Percentiles rank a stretch among this genome's conserved stretches.
Conservation (phyloP, 2,888 invertebrate genomes). For the Dendrolimus houi region DNA sequence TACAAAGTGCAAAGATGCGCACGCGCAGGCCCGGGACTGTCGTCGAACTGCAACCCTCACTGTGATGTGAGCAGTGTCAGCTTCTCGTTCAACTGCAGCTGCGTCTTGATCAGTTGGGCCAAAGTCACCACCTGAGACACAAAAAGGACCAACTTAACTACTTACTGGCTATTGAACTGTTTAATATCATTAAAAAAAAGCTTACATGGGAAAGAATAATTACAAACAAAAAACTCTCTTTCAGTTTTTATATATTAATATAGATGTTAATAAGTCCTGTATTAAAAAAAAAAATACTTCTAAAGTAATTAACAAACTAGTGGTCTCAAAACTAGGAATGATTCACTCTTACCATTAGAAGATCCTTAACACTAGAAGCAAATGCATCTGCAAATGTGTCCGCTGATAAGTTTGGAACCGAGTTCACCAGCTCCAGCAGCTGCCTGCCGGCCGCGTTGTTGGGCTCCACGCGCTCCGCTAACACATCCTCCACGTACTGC, state of each 20-base stretch:
- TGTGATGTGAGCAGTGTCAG: conserved; percentile 88
- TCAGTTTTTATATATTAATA: background rate
- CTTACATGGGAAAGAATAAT: too few relatives aligned
- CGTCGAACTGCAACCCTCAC: conserved; percentile 21
- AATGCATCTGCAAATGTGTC: conserved; percentile 96
- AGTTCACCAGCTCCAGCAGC: conserved; percentile 92
- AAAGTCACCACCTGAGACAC: conserved; percentile 82
- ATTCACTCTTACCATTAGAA: conserved; percentile 85
- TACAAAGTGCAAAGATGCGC: background rate
- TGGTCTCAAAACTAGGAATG: too few relatives aligned
- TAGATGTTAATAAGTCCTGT: too few relatives aligned
- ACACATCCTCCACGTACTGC: conserved; percentile 93
- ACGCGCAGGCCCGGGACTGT: too few relatives aligned
- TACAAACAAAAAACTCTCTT: background rate
- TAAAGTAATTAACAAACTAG: too few relatives aligned
- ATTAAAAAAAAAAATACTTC: too few relatives aligned
- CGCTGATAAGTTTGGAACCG: conserved; percentile 90
- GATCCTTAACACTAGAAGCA: conserved; percentile 96
- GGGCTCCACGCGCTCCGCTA: conserved; percentile 84
- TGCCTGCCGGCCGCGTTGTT: conserved; percentile 94
- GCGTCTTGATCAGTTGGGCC: conserved; percentile 96
- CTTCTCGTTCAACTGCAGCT: conserved; percentile 97
- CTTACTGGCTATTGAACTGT: too few relatives aligned
- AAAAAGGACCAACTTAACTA: background rate
- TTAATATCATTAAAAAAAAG: too few relatives aligned